Evolutionary conservation across 1,140 invertebrate species (phyloP).

Genomic region (Melitaea cinxia): DNA sequence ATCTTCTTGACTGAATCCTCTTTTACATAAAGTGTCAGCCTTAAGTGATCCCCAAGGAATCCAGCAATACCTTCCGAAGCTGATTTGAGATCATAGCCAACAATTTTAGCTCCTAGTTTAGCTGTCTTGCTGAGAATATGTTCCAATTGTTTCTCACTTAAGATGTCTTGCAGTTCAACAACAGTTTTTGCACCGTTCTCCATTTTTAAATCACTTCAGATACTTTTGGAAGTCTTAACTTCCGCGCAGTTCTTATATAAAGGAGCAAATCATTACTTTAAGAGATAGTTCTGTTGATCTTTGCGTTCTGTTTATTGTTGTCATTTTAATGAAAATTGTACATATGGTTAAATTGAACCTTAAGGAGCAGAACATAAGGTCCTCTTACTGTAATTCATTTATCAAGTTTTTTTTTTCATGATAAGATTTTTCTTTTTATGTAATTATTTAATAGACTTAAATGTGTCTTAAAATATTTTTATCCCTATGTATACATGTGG

Average conservation of each 20-base stretch:
- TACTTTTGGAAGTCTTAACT: not conserved
- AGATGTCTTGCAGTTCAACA: constrained; percentile 33
- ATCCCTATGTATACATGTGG: too few species aligned
- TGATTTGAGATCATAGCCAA: constrained; percentile 41
- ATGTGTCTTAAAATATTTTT: too few species aligned
- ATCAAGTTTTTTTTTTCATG: too few species aligned
- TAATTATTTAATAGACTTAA: too few species aligned
- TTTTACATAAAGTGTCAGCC: constrained; percentile 45
- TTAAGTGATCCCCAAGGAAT: constrained; percentile 62
- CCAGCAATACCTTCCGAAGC: constrained; percentile 52
- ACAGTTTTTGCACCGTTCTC: not conserved
- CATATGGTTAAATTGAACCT: not conserved
- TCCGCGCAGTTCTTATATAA: not conserved
- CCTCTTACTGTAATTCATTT: too few species aligned
- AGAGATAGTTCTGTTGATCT: constrained; percentile 6
- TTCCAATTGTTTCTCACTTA: constrained; percentile 51
- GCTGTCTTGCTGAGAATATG: constrained; percentile 40
- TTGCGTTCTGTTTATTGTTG: constrained; percentile 5
- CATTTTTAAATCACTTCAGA: constrained; percentile 9
- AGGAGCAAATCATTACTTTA: not conserved
- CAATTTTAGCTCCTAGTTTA: constrained; percentile 35
- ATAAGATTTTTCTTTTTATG: too few species aligned
- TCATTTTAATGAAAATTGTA: not conserved
- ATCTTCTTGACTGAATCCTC: constrained; percentile 34
- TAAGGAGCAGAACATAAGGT: not conserved